Conservation (phyloP, 2,888 invertebrate genomes). For the Liopterus haemorrhoidalis region DNA sequence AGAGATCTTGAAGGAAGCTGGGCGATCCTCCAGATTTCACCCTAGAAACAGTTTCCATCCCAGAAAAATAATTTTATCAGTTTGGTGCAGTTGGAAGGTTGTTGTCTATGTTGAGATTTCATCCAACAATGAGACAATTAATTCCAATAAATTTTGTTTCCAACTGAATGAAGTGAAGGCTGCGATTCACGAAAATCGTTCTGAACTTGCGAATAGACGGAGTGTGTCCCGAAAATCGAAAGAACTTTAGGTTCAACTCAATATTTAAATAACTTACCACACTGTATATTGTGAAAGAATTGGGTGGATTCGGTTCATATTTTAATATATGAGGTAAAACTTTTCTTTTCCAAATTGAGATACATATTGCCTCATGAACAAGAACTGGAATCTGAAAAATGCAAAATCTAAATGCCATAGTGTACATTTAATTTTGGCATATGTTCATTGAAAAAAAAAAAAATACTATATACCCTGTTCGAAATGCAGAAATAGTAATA, state of each 20-base stretch:
- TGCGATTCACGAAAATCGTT: too few relatives aligned
- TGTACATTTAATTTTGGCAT: not conserved
- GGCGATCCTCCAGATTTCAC: too few relatives aligned
- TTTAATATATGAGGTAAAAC: conserved; percentile 72
- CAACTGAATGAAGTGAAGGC: too few relatives aligned
- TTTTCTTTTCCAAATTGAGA: conserved; percentile 79
- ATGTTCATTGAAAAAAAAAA: conserved; percentile 13
- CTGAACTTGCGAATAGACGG: too few relatives aligned
- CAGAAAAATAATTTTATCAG: too few relatives aligned
- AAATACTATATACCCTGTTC: conserved; percentile 4
- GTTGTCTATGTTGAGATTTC: too few relatives aligned
- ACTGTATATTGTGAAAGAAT: conserved; percentile 72
- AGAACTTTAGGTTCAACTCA: not conserved
- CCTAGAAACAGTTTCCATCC: too few relatives aligned
- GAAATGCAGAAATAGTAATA: too few relatives aligned
- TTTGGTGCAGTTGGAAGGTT: too few relatives aligned
- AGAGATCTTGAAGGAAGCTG: too few relatives aligned
- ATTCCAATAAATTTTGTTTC: too few relatives aligned
- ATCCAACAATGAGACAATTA: too few relatives aligned
- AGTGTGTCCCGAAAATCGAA: not conserved
- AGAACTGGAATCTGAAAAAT: conserved; percentile 59
- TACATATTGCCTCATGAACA: conserved; percentile 75
- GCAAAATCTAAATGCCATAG: conserved; percentile 5
- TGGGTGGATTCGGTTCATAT: conserved; percentile 58
- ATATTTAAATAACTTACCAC: conserved; percentile 49